These are phyloP conservation scores for Epistrophe eligans DNA, from an alignment of 2,888 invertebrate genomes.

Conservation along the genomic window DNA sequence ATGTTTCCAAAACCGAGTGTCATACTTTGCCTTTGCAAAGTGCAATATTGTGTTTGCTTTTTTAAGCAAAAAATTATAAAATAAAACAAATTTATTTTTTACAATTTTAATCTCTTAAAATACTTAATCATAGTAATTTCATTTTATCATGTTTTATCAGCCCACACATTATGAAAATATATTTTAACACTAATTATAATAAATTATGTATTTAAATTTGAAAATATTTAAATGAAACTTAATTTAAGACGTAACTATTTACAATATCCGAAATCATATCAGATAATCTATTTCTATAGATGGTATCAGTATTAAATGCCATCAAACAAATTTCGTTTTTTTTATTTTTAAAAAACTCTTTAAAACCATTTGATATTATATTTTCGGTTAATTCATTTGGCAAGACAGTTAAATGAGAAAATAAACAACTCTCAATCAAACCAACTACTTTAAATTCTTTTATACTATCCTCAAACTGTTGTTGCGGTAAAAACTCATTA, in stretches of 20 bases:
- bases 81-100: too few species aligned
- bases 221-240: neutral
- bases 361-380: constrained; percentile 85
- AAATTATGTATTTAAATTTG: too few species aligned
- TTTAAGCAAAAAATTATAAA: too few species aligned
- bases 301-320: constrained; percentile 85
- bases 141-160: too few species aligned
- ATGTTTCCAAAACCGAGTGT: too few species aligned
- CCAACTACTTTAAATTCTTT: constrained; percentile 85
- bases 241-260: constrained; percentile 82
- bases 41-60: too few species aligned
- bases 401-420: constrained; percentile 85
- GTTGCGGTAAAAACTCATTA: constrained; percentile 83
- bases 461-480: constrained; percentile 83
- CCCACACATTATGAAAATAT: too few species aligned
- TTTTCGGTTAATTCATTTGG: constrained; percentile 84
- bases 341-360: constrained; percentile 85
- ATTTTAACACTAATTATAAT: too few species aligned
- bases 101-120: too few species aligned
- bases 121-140: too few species aligned
- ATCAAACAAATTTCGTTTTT: constrained; percentile 85
- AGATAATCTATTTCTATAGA: constrained; percentile 85
- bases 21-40: too few species aligned
- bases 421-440: constrained; percentile 85
- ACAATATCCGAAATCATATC: constrained; percentile 86